These are phyloP conservation scores for Halichoerus grypus DNA, from an alignment of 2,113 vertebrate species.

Conservation along the genomic window DNA sequence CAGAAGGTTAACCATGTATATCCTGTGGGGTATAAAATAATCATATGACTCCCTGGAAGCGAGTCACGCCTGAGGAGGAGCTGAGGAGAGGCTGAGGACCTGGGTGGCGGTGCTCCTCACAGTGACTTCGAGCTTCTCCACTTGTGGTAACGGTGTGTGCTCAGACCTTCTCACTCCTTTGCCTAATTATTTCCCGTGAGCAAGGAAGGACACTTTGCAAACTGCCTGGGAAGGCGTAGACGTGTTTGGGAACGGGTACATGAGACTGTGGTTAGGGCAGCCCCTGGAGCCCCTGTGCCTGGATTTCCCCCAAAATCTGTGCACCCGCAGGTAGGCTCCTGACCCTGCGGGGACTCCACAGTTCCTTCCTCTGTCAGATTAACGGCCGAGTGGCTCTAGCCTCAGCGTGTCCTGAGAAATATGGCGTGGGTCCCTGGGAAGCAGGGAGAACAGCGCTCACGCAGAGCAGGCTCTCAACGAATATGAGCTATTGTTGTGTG, in stretches of 20 bases:
- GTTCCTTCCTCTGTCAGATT: rapidly evolving
- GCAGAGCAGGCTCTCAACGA: rapidly evolving
- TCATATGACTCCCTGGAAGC: background rate
- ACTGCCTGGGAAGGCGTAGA: rapidly evolving
- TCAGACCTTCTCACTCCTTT: rapidly evolving
- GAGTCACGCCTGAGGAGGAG: rapidly evolving
- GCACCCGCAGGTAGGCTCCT: background rate
- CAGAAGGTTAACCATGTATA: slow-evolving; percentile 41
- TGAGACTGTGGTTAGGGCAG: rapidly evolving
- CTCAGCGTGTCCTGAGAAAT: rapidly evolving
- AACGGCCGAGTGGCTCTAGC: rapidly evolving
- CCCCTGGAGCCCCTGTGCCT: background rate
- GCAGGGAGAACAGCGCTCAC: rapidly evolving
- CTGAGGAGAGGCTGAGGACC: rapidly evolving
- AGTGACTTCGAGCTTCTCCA: background rate
- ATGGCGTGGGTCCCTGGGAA: rapidly evolving
- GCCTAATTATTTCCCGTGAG: rapidly evolving
- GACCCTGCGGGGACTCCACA: rapidly evolving
- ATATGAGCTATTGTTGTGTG: rapidly evolving
- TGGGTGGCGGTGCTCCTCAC: rapidly evolving
- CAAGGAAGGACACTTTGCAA: background rate
- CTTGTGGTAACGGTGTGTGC: rapidly evolving
- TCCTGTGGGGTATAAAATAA: background rate
- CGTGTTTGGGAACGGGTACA: rapidly evolving
- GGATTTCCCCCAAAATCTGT: background rate